These are phyloP conservation scores for Pachypeltis micranthus DNA, from an alignment of 1,140 invertebrate species.

Conservation along the genomic window DNA sequence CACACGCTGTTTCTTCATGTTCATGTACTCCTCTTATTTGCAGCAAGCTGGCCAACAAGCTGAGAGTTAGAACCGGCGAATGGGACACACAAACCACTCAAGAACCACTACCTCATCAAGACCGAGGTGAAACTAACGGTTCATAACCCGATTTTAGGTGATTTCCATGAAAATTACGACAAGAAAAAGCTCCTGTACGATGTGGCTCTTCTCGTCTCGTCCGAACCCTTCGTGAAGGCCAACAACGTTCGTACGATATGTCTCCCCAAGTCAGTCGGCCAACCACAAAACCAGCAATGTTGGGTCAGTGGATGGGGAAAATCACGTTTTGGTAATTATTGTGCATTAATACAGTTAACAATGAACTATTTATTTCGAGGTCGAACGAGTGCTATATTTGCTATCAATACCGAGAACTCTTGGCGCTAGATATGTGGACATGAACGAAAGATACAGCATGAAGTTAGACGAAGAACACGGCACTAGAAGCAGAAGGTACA, in stretches of 20 bases:
- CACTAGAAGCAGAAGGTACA: too few relatives aligned
- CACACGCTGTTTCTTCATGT: too few relatives aligned
- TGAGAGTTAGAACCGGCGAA: conserved; percentile 34
- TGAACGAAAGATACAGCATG: too few relatives aligned
- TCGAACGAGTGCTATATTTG: too few relatives aligned
- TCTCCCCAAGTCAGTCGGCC: conserved; percentile 40
- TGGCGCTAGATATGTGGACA: too few relatives aligned
- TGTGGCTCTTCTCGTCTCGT: conserved; percentile 49
- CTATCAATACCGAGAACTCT: too few relatives aligned
- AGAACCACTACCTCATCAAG: conserved; percentile 59
- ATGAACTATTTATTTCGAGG: too few relatives aligned
- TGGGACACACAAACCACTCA: conserved; percentile 60
- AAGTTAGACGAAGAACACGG: too few relatives aligned
- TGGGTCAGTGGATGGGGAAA: conserved; percentile 61
- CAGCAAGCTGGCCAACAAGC: conserved; percentile 18
- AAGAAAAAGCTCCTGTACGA: conserved; percentile 50
- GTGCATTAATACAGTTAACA: too few relatives aligned
- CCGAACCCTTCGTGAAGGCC: conserved; percentile 40
- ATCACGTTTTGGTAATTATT: conserved; percentile 44
- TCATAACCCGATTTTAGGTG: too few relatives aligned
- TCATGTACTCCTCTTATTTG: too few relatives aligned
- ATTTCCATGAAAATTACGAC: conserved; percentile 39
- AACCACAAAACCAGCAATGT: conserved; percentile 39
- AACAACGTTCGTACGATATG: conserved; percentile 61
- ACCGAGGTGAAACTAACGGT: too few relatives aligned